A percentile compares a stretch with the other conserved stretches of the same genome.
Conservation (phyloP, 2,113 vertebrate genomes). For the Pituophis catenifer region DNA sequence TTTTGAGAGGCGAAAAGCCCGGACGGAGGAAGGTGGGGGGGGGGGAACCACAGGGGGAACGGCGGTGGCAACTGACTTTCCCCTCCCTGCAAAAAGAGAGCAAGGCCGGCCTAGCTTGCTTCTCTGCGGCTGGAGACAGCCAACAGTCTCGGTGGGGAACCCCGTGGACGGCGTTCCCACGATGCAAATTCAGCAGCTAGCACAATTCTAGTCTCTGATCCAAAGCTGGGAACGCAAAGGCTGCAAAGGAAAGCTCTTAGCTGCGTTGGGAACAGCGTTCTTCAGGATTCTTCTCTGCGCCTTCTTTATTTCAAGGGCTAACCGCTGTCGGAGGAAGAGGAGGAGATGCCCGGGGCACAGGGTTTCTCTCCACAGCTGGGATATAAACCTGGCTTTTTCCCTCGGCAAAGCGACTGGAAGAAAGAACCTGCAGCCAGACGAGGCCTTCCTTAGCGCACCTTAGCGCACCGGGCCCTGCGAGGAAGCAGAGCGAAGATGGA, state of each 20-base stretch:
- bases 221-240: neutral
- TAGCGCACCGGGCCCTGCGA: neutral
- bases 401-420: neutral
- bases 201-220: neutral
- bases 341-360: no score
- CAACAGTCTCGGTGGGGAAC: neutral
- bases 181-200: neutral
- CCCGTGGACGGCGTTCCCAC: neutral
- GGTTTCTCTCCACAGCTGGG: no score
- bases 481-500: neutral
- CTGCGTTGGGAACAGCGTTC: neutral
- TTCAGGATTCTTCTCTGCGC: neutral
- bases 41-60: no score
- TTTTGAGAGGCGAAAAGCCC: neutral
- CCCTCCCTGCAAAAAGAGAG: neutral
- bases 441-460: neutral
- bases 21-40: neutral
- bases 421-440: neutral
- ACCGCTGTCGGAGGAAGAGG: neutral
- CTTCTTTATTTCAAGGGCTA: neutral
- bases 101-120: neutral
- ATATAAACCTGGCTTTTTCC: no score
- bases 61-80: neutral
- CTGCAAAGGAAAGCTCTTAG: neutral
- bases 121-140: neutral